Evolutionary conservation across 2,888 invertebrate genomes (phyloP).

Genomic region (Euplexia lucipara): DNA sequence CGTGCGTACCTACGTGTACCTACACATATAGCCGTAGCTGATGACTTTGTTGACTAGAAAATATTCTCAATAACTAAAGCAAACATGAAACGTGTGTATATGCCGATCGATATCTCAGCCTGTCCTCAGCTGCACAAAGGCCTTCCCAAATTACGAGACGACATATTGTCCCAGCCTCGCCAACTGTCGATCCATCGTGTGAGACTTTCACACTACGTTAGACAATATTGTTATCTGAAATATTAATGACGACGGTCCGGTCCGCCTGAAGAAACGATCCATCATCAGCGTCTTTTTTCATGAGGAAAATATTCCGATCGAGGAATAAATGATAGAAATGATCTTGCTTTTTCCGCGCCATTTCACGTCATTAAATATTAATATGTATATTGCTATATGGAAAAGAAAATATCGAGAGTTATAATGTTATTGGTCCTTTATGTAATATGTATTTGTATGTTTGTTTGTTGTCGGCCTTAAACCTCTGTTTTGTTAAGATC

Average conservation of each 20-base stretch:
- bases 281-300: conserved; percentile 45
- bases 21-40: too few relatives aligned
- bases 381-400: conserved; percentile 25
- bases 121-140: not conserved
- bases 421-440: conserved; percentile 1
- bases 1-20: too few relatives aligned
- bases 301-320: conserved; percentile 35
- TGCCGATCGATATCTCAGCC: not conserved
- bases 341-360: conserved; percentile 10
- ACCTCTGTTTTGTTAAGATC: not conserved
- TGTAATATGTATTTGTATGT: too few relatives aligned
- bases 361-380: conserved; percentile 36
- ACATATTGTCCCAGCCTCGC: not conserved
- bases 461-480: not conserved
- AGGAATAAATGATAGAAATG: conserved; percentile 22
- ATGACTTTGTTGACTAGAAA: too few relatives aligned
- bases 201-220: conserved; percentile 47
- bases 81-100: too few relatives aligned
- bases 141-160: not conserved
- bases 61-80: too few relatives aligned
- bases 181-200: conserved; percentile 26
- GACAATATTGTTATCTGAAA: conserved; percentile 50
- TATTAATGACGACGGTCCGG: conserved; percentile 38
- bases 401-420: conserved; percentile 22
- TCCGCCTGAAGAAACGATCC: conserved; percentile 20